Base-by-base conservation (phyloP, 2,888 invertebrate genomes). In the Chymomyza fuscimana region DNA sequence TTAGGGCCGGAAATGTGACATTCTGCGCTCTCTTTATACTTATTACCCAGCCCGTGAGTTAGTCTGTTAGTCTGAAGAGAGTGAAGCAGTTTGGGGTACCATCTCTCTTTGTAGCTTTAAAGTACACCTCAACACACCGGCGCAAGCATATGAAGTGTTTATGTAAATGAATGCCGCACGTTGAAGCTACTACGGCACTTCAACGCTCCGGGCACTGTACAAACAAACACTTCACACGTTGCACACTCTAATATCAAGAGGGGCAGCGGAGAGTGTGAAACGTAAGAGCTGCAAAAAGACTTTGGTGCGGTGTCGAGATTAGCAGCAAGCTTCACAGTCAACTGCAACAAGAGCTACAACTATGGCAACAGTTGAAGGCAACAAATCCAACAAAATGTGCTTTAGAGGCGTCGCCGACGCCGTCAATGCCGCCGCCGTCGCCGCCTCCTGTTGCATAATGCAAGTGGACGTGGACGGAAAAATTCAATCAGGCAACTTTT, bases 401-500 rank as follows among this genome's bases (percentile, higher is more conserved):
- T 46, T 46, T 46, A 46, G 12, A 10, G 40, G 40, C 40, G 40
- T 12, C 40, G 40, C 3, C 40, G 40, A 46, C 12, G 12, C 40
- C 40, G 12, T 46, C 12, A 4, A 46, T 12, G 12, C 40, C 40
- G 40, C 40, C 40, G 10, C 12, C 40, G 40, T 1, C 12, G 10
- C 2, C 40, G 12, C 6, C 22, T 12, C 54, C 54, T 54, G 54
- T n/a, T 54, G 54, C 54, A 54, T 54, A 54, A 54, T 54, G 54
- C 19, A 54, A 54, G 54, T 54, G 54, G 54, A 54, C 54, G 22
- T 46, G 15, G 58, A 22, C 36, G 74, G 61, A 70, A 74, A 70
- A 77, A 78, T 77, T 75, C 77, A 77, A 77, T 77, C 77, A 77
- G 78, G 75, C 82, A 82, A 86, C 86, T 86, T 82, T 79, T 81